These are phyloP conservation scores for Dolichallabes microphthalmus DNA, from an alignment of 2,113 vertebrate genomes.

Conservation along the genomic window DNA sequence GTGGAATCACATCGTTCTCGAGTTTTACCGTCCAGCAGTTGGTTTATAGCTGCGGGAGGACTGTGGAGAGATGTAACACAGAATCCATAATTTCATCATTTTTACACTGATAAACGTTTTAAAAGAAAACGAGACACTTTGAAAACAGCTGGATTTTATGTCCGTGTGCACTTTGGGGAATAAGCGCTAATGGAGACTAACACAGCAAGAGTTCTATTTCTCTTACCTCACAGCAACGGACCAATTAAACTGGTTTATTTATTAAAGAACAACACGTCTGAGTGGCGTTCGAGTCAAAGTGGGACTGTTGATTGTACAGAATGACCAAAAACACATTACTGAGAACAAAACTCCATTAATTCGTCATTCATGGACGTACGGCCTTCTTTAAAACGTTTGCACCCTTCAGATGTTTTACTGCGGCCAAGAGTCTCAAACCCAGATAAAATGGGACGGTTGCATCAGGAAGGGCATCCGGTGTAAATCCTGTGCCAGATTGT, in stretches of 20 bases:
- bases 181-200: not conserved
- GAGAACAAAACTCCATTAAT: too few relatives aligned
- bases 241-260: not conserved
- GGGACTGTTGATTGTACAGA: too few relatives aligned
- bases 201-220: not conserved
- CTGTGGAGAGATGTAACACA: not conserved
- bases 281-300: too few relatives aligned
- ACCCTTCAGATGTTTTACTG: too few relatives aligned
- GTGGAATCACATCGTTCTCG: not conserved
- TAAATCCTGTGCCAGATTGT: too few relatives aligned
- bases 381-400: too few relatives aligned
- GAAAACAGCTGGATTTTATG: not conserved
- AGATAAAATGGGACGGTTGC: too few relatives aligned
- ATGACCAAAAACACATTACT: too few relatives aligned
- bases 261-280: not conserved
- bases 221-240: not conserved
- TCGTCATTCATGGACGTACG: too few relatives aligned
- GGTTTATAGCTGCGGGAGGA: conserved; percentile 1
- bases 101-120: not conserved
- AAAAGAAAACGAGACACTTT: not conserved
- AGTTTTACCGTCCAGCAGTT: not conserved
- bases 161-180: not conserved
- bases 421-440: too few relatives aligned
- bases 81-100: not conserved
- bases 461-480: too few relatives aligned